These are phyloP conservation scores for Cenopis cana DNA, from an alignment of 2,888 invertebrate species.

Conservation along the genomic window DNA sequence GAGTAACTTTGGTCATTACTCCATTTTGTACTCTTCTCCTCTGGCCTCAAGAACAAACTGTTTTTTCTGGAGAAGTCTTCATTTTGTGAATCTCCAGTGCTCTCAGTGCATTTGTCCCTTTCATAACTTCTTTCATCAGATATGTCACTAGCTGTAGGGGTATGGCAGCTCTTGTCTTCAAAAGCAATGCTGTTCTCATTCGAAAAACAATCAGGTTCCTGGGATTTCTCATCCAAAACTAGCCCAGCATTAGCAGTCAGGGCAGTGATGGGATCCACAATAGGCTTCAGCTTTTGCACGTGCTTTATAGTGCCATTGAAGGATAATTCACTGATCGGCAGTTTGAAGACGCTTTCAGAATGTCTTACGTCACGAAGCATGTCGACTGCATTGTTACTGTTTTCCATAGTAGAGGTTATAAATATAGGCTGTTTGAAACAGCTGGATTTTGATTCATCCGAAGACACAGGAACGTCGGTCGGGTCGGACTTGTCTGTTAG, in stretches of 20 bases:
- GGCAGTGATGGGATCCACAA: constrained; percentile 76
- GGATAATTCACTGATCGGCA: constrained; percentile 77
- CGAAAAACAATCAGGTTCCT: constrained; percentile 51
- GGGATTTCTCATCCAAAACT: constrained; percentile 58
- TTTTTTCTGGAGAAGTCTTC: constrained; percentile 63
- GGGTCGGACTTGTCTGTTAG: constrained; percentile 71
- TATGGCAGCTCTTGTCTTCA: constrained; percentile 50
- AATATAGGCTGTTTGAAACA: constrained; percentile 70
- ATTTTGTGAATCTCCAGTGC: constrained; percentile 70
- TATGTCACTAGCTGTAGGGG: constrained; percentile 42
- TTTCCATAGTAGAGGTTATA: constrained; percentile 82
- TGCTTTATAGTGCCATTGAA: constrained; percentile 82
- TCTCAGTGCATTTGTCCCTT: constrained; percentile 64
- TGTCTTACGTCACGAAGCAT: constrained; percentile 71
- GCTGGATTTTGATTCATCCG: constrained; percentile 71
- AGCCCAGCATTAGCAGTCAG: constrained; percentile 63
- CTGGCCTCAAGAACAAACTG: constrained; percentile 54
- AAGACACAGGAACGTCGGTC: constrained; percentile 66
- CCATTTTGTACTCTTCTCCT: constrained; percentile 68
- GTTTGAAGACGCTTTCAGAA: constrained; percentile 73
- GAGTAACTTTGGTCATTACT: constrained; percentile 75
- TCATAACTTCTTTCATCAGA: constrained; percentile 52
- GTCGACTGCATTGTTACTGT: constrained; percentile 82
- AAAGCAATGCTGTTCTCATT: constrained; percentile 50
- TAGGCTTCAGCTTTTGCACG: constrained; percentile 77